Base-by-base conservation (phyloP, 2,113 vertebrate genomes). In the Archocentrus centrarchus region DNA sequence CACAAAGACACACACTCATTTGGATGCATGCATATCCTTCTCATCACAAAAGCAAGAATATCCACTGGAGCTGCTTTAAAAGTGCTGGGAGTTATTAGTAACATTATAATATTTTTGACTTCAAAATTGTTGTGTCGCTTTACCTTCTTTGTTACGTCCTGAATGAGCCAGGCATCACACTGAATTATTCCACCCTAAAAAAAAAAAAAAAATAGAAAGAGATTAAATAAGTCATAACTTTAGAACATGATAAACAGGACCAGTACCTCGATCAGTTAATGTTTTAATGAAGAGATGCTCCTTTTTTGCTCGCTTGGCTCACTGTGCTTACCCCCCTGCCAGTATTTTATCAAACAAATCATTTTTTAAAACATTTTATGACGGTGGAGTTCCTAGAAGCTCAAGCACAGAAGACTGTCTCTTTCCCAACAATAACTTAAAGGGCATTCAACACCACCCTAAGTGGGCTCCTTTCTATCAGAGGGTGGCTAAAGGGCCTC, bases 1-100 rank as follows among this genome's bases (percentile, higher is more conserved):
- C 60, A 79, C 39, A 63, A 58, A 73, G 35, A 81, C 57, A 59
- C 27, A 82, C 8, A 75, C 22, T 18, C 14, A 59, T 82, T 62
- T 57, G 24, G 24, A 84, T 37, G 80, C 60, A 30, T 20, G 7
- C n/a, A n/a, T 11, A 80, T 73, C 61, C 6, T 32, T 44, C 11
- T 20, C 10, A 53, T 58, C 53, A 59, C 37, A 79, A 63, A 50
- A 70, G 47, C 15, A 1, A 76, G 27, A 24, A 59, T 30, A 70
- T 59, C 73, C 73, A 59, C 6, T 30, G 22, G 37, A 32, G 11
- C 6, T n/a, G 8, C 7, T 58, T 64, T 5, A n/a, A 30, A 18
- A 62, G 24, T 18, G 1, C 61, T 27, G 18, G 44, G 64, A 15
- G 5, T 27, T n/a, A 50, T 50, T 30, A 50, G 47, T 7, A 35